Evolutionary conservation across 2,797 vertebrate species (phyloP), one percentile per base, ranked within the genome.

Genomic region (Margarornis squamiger): DNA sequence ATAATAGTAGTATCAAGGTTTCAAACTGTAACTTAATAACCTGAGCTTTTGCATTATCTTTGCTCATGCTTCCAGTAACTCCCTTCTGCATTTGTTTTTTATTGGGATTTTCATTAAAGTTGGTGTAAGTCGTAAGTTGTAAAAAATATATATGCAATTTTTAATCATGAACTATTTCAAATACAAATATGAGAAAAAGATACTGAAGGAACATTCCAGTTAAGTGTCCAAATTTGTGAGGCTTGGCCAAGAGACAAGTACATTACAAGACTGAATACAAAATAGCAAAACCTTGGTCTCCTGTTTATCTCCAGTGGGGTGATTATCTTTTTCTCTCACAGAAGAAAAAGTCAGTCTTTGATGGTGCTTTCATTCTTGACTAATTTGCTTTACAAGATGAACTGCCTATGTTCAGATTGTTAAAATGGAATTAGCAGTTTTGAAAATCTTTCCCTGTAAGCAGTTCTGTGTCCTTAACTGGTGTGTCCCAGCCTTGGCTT

Each of bases 401-500:
- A 27, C 4, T 3, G 66, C 12, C 1, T 17, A 0, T 32, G 18
- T 71, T 80, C 34, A 23, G 11, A 18, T 26, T 43, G 43, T n/a
- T 70, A 4, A n/a, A 30, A 58, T 3, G 34, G 36, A 57, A 14
- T 57, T 15, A 7, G 11, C 5, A 7, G 20, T 36, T 19, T 48
- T 26, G 7, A 1, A 36, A n/a, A 13, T 6, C 58, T 41, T 59
- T 51, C 29, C 24, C 48, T 34, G 6, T 7, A 9, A 68, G 61
- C 51, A 79, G 2, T 19, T 88, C 57, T 84, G 39, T 72, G 26
- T 95, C 97, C 97, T 97, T 97, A 97, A 96, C 74, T 39, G 62
- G 3, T 26, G 17, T 62, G 71, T 12, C 12, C 12, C 77, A 99
- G 99, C 93, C 96, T 99, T 91, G 99, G 99, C 45, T 99, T 99